Evolutionary conservation across 1,140 invertebrate species (phyloP), one percentile per base, ranked within the genome.

Genomic region (Anastatus disparis): DNA sequence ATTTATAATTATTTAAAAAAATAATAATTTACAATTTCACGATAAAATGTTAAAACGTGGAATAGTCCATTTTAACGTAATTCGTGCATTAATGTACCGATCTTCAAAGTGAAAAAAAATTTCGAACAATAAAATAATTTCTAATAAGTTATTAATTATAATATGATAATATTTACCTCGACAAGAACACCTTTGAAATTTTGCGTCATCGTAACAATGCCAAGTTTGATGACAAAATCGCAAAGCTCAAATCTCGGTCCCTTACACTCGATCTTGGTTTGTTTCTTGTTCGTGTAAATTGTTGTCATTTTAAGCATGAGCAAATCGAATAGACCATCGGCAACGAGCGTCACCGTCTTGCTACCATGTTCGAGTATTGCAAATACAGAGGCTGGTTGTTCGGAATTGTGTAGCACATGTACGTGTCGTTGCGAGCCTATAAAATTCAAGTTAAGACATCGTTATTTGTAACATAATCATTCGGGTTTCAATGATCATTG

Each of bases 101-200:
- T n/a, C n/a, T n/a, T n/a, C n/a, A n/a, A n/a, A n/a, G n/a, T n/a
- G n/a, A n/a, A n/a, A n/a, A n/a, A n/a, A n/a, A n/a, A n/a, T n/a
- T n/a, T n/a, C n/a, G n/a, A n/a, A n/a, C n/a, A n/a, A n/a, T n/a
- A n/a, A n/a, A n/a, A n/a, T n/a, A n/a, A n/a, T n/a, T n/a, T n/a
- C n/a, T n/a, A n/a, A n/a, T n/a, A n/a, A n/a, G n/a, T n/a, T n/a
- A n/a, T n/a, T n/a, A n/a, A n/a, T n/a, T n/a, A n/a, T n/a, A n/a
- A n/a, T n/a, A n/a, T n/a, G n/a, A n/a, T n/a, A 50, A 13, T 9
- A n/a, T 38, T 63, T 27, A 95, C 95, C 89, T 98, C 96, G 53
- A 98, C 91, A 0, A 98, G 87, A 65, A 99, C 91, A 13, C 96
- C 97, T 87, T 97, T 97, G 81, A 98, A 97, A 79, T 93, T 96